Base-by-base conservation (phyloP, 2,888 invertebrate genomes). In the Drosophila hawaiiensis region DNA sequence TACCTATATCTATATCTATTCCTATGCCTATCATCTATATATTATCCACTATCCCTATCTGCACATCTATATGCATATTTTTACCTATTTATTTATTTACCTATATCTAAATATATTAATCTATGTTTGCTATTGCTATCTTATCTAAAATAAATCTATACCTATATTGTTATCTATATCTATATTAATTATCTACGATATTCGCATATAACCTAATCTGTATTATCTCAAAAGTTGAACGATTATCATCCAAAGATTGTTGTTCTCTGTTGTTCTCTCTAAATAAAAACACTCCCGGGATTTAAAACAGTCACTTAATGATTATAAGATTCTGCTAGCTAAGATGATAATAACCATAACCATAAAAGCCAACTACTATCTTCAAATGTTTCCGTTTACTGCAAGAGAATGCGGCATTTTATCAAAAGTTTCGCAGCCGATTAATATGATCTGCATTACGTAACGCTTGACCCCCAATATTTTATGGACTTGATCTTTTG, bases 391-490 rank as follows among this genome's bases (percentile, higher is more conserved):
- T n/a, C 12, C 41, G 4, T 41, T 41, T 10, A n/a, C 41, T n/a
- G n/a, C 41, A 14, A 25, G 47, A 25, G 16, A 47, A 47, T 47
- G 47, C 25, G 25, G 25, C 16, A 16, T 9, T 47, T 16, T 9
- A 16, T 47, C 47, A 47, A 9, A 25, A 25, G 47, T 47, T 16
- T 4, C 25, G 4, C 25, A 16, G 47, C 25, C 47, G 22, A 47
- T 47, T 47, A 7, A 16, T 16, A 47, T 47, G 28, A 28, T 47
- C 25, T 16, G 25, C 47, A 47, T 58, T 12, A 68, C 58, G 54
- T 60, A 60, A 60, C n/a, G 59, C 55, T 63, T 76, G 77, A 78
- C 81, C 78, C 56, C 47, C 14, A 47, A 16, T 35, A 35, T 16
- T 9, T 25, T 16, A 47, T 47, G 16, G 16, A 47, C 25, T 55